Evolutionary conservation across 2,888 invertebrate genomes (phyloP).

Genomic region (Sthenelais limicola): DNA sequence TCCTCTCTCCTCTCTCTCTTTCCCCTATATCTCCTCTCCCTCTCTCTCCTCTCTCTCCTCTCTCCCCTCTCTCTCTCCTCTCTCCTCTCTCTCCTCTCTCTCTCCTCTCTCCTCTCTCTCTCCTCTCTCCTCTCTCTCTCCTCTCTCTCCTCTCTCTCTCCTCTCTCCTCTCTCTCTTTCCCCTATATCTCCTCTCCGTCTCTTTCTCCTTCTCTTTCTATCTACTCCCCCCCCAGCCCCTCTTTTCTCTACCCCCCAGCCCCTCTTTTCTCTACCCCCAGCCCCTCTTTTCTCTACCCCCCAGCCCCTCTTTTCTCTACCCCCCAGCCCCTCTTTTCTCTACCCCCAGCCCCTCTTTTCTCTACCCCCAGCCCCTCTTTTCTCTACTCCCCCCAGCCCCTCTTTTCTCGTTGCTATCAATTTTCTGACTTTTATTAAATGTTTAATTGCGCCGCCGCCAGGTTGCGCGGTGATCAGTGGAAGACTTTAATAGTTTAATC

Average conservation of each 20-base stretch:
- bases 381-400: not conserved
- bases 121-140: not conserved
- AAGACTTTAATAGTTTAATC: too few relatives aligned
- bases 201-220: not conserved
- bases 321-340: not conserved
- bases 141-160: too few relatives aligned
- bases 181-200: too few relatives aligned
- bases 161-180: too few relatives aligned
- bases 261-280: not conserved
- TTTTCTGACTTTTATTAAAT: too few relatives aligned
- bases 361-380: not conserved
- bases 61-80: not conserved
- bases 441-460: too few relatives aligned
- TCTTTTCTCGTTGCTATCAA: too few relatives aligned
- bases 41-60: too few relatives aligned
- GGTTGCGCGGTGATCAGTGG: too few relatives aligned
- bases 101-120: not conserved
- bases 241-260: not conserved
- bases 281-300: too few relatives aligned
- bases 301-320: too few relatives aligned
- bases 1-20: not conserved
- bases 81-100: constrained; percentile 1
- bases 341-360: not conserved
- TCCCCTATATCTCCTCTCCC: too few relatives aligned
- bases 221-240: not conserved